Percentiles rank a stretch among this genome's conserved stretches.
These are phyloP conservation scores for Barbus barbus DNA, from an alignment of 2,113 vertebrate genomes.

Conservation along the genomic window DNA sequence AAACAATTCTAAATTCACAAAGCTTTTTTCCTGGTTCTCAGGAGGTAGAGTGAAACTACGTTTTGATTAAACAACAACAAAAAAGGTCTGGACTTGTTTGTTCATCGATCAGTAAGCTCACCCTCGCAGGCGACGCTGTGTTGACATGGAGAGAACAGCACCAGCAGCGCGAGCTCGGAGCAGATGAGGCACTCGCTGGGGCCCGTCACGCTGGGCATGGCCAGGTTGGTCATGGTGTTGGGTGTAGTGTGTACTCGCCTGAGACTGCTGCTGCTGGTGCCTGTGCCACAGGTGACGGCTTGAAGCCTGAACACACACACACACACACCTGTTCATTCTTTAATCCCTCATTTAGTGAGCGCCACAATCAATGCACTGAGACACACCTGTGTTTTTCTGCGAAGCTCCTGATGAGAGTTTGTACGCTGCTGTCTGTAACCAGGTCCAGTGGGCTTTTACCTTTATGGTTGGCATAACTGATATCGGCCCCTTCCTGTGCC, in stretches of 20 bases:
- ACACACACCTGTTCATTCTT: conserved; percentile 2
- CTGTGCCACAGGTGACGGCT: conserved; percentile 73
- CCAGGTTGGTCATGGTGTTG: conserved; percentile 94
- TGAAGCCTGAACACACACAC: conserved; percentile 76
- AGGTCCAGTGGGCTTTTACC: conserved; percentile 91
- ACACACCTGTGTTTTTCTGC: conserved; percentile 90
- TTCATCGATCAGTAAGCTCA: conserved; percentile 54
- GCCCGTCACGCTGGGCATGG: conserved; percentile 72
- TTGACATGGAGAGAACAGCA: conserved; percentile 93
- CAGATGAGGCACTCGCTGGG: conserved; percentile 97
- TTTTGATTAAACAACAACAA: background rate
- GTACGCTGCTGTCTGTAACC: conserved; percentile 77
- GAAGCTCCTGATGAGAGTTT: conserved; percentile 88
- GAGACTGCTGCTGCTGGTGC: conserved; percentile 77
- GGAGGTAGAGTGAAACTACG: background rate
- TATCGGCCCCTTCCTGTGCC: conserved; percentile 90
- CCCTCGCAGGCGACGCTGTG: conserved; percentile 98
- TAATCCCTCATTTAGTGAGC: background rate
- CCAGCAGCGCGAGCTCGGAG: conserved; percentile 90
- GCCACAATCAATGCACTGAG: background rate
- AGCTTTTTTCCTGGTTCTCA: too few species aligned
- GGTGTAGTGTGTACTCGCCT: conserved; percentile 86
- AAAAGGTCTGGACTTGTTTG: background rate
- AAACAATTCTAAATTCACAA: too few species aligned
- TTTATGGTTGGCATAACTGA: conserved; percentile 92